phyloP scores from a whole-genome alignment of 2,888 invertebrate genomes.

The Rapana venosa region DNA sequence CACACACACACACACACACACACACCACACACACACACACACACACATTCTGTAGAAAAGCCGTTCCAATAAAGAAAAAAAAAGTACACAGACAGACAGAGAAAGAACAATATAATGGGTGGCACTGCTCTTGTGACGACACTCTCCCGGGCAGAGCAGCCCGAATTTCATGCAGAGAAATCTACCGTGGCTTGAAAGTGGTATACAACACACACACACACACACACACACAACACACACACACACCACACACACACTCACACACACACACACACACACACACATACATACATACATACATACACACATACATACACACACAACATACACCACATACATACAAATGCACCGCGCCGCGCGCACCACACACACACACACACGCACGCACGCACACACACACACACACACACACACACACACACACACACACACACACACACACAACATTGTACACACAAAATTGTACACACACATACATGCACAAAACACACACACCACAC shows the following conservation, averaged over 20 bases:
- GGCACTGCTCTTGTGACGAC: no score
- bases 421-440: neutral
- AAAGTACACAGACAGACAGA: no score
- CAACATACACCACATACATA: neutral
- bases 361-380: neutral
- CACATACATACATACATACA: neutral
- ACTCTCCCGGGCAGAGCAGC: no score
- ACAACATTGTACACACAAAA: no score
- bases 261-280: neutral
- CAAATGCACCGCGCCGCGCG: no score
- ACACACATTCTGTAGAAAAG: neutral
- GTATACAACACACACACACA: no score
- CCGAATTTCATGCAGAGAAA: no score
- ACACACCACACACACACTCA: neutral
- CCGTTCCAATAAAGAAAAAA: no score
- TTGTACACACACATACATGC: neutral
- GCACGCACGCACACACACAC: neutral
- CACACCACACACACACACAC: neutral
- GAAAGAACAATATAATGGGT: no score
- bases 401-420: neutral
- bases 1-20: no score
- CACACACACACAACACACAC: constrained; percentile 1
- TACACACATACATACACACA: constrained; percentile 1
- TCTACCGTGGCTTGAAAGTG: no score
- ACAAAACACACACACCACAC: neutral